Base-by-base conservation (phyloP, 2,113 vertebrate genomes). In the Leptocoma aspasia region DNA sequence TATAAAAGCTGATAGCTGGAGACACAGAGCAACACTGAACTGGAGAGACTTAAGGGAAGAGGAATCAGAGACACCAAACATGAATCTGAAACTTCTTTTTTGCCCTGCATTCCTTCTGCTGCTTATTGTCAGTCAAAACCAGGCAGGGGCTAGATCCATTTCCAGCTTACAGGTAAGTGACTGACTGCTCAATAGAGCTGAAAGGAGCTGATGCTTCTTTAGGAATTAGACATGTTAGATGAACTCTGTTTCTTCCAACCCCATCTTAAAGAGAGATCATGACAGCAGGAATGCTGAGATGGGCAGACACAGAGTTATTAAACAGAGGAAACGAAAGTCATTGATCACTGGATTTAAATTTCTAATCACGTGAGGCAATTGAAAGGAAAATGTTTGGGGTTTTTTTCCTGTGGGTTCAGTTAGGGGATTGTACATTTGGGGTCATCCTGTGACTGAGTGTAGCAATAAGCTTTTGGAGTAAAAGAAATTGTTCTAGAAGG, bases 161-260 rank as follows among this genome's bases (percentile, higher is more conserved):
- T 78, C 95, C 72, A 95, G 66, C 77, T 84, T 96, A 12, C 96
- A 97, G 97, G 97, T 98, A 94, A 97, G 97, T 88, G 73, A 60
- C 53, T 33, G 76, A 42, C 81, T 92, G 82, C 84, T 94, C 59
- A 26, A 12, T 0, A 59, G 87, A 82, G 53, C 35, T 41, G 52
- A 42, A 35, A 44, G 65, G 23, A 69, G 52, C 42, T 83, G 57
- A 65, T 78, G 50, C 19, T 77, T 82, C 45, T 61, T 66, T 54
- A 71, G 44, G 59, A 53, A 13, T 78, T 11, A 44, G 56, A 45
- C 35, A 30, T 1, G 5, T 39, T 60, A 75, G 61, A 60, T 86
- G 49, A 65, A 10, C n/a, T 77, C 45, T 1, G 1, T 35, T 87
- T 60, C 63, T 78, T 80, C 82, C 59, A 82, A 27, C 3, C 8